Evolutionary conservation across 1,140 invertebrate genomes (phyloP).

Genomic region (Leptinotarsa lineolata): DNA sequence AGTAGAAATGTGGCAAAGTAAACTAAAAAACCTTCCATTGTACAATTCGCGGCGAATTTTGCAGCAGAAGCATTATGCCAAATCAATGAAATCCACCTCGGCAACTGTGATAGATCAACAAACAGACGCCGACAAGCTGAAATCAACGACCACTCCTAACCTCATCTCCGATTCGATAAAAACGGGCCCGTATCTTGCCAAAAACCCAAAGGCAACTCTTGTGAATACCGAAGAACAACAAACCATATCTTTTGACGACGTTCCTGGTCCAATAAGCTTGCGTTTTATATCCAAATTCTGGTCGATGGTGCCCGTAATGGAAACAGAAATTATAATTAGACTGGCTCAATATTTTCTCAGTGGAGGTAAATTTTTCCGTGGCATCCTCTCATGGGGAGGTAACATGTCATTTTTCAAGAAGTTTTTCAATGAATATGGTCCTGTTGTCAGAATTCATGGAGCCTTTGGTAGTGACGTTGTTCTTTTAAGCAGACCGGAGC

Average conservation of each 20-base stretch:
- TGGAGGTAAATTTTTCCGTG: slow-evolving; percentile 59
- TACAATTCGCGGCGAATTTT: not conserved
- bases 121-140: not conserved
- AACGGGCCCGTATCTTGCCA: not conserved
- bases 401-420: slow-evolving; percentile 51
- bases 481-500: slow-evolving; percentile 64
- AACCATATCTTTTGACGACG: slow-evolving; percentile 59
- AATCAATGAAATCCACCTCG: not conserved
- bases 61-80: not conserved
- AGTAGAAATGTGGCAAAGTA: slow-evolving; percentile 3
- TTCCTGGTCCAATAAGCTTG: slow-evolving; percentile 65
- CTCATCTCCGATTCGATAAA: not conserved
- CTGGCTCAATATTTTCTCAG: slow-evolving; percentile 63
- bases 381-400: slow-evolving; percentile 50
- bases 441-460: slow-evolving; percentile 65
- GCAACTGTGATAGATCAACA: not conserved
- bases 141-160: not conserved
- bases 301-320: slow-evolving; percentile 64
- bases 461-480: slow-evolving; percentile 65
- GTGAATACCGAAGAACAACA: slow-evolving; percentile 3
- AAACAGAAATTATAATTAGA: slow-evolving; percentile 66
- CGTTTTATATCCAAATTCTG: slow-evolving; percentile 63
- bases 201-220: not conserved
- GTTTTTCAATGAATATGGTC: slow-evolving; percentile 67
- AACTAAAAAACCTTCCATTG: not conserved